These are phyloP conservation scores for Pholis gunnellus DNA, from an alignment of 2,113 vertebrate species.

Conservation along the genomic window DNA sequence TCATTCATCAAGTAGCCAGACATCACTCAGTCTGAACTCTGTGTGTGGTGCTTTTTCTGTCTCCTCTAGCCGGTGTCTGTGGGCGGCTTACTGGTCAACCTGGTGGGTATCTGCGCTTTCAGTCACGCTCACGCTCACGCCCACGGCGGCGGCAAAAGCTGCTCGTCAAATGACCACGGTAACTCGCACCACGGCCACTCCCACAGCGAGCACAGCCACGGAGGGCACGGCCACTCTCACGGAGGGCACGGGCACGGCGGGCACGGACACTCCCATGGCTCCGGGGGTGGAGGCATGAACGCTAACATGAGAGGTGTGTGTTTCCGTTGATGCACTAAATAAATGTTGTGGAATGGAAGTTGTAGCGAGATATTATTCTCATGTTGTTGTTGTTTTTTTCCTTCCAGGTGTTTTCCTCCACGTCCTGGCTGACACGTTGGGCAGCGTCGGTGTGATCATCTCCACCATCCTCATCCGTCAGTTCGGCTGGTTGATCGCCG, in stretches of 20 bases:
- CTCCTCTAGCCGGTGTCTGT: conserved; percentile 92
- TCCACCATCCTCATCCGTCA: conserved; percentile 97
- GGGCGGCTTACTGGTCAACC: conserved; percentile 95
- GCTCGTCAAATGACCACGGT: conserved; percentile 80
- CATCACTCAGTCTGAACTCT: background rate
- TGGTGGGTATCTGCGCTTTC: conserved; percentile 98
- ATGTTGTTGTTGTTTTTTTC: background rate
- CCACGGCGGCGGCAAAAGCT: conserved; percentile 85
- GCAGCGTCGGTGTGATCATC: conserved; percentile 97
- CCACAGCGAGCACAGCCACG: conserved; percentile 83
- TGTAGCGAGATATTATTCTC: background rate
- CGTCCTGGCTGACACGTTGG: conserved; percentile 95
- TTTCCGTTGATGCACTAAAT: fast-evolving
- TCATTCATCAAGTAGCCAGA: background rate
- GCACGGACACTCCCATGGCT: conserved; percentile 85
- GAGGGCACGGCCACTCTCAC: conserved; percentile 69
- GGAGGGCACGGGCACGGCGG: conserved; percentile 82
- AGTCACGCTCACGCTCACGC: conserved; percentile 95
- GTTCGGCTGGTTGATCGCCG: conserved; percentile 98
- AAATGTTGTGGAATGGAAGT: background rate
- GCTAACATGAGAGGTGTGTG: conserved; percentile 96
- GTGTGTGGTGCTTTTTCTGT: background rate
- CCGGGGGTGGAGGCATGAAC: conserved; percentile 92
- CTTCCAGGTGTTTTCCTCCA: conserved; percentile 94
- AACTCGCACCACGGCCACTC: conserved; percentile 87